phyloP scores from a whole-genome alignment of 2,113 vertebrate species.

The Zosterops pallidus region DNA sequence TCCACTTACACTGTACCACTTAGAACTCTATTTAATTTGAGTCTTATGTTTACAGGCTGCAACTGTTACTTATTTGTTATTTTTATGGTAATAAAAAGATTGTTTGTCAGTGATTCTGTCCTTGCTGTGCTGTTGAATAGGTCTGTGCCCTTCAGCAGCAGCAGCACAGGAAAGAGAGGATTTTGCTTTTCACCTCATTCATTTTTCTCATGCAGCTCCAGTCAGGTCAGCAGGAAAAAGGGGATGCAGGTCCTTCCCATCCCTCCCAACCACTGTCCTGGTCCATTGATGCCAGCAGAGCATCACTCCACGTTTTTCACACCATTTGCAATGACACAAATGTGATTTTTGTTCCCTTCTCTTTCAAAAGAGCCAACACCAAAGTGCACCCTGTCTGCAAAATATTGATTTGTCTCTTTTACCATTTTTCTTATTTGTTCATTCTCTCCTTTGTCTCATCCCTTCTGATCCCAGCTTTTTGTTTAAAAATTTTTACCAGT shows the following conservation, averaged over 20 bases:
- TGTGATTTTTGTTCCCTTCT: neutral
- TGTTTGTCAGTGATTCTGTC: neutral
- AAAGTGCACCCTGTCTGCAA: neutral
- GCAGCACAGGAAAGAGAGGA: neutral
- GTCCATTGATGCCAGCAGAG: neutral
- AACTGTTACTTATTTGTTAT: slow-evolving; percentile 57
- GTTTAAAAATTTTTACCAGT: neutral
- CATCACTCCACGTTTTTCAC: neutral
- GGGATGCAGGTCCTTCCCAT: neutral
- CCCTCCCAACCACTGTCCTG: neutral
- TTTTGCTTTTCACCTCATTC: neutral
- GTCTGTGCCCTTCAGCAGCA: neutral
- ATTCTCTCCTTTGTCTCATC: neutral
- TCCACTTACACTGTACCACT: slow-evolving; percentile 11
- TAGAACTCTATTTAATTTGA: slow-evolving; percentile 51
- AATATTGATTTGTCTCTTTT: neutral
- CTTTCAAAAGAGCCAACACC: neutral
- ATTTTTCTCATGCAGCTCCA: neutral
- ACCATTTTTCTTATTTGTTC: neutral
- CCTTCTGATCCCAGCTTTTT: neutral
- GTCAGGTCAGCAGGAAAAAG: neutral
- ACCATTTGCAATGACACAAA: neutral
- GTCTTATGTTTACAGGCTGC: slow-evolving; percentile 33
- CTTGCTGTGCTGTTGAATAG: neutral
- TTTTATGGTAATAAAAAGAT: slow-evolving; percentile 59